Conservation (phyloP, 2,113 vertebrate genomes). For the Austrofundulus limnaeus region DNA sequence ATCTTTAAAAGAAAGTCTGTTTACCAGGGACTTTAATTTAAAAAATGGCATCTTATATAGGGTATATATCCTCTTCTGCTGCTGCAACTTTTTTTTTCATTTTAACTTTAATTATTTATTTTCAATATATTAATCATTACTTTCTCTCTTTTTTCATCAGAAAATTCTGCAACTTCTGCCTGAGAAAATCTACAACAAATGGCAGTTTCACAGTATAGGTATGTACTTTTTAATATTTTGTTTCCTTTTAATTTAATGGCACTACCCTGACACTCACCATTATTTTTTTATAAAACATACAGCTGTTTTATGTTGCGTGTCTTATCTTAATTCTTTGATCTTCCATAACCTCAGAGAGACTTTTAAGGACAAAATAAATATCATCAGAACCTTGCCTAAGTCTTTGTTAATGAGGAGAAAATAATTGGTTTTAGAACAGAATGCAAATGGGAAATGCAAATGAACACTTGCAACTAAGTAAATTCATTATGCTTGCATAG, state of each 20-base stretch:
- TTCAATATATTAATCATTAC: too few relatives aligned
- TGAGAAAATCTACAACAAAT: slow-evolving; percentile 96
- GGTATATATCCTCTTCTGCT: background rate
- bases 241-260: background rate
- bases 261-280: background rate
- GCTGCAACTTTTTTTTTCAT: background rate
- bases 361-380: slow-evolving; percentile 36
- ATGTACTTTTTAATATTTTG: slow-evolving; percentile 59
- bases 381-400: slow-evolving; percentile 49
- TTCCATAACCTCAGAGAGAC: slow-evolving; percentile 33
- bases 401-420: slow-evolving; percentile 59
- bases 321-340: slow-evolving; percentile 7
- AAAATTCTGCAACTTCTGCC: slow-evolving; percentile 98
- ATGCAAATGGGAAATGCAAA: slow-evolving; percentile 76
- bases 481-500: slow-evolving; percentile 71
- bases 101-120: too few relatives aligned
- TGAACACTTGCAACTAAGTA: slow-evolving; percentile 72
- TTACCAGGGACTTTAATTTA: background rate
- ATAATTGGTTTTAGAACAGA: slow-evolving; percentile 69
- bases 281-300: background rate
- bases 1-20: background rate
- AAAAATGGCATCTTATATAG: background rate
- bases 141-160: slow-evolving; percentile 75
- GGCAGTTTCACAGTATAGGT: slow-evolving; percentile 99
- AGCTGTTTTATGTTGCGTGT: background rate